Evolutionary conservation across 2,797 vertebrate genomes (phyloP).

Genomic region (Esox masquinongy): DNA sequence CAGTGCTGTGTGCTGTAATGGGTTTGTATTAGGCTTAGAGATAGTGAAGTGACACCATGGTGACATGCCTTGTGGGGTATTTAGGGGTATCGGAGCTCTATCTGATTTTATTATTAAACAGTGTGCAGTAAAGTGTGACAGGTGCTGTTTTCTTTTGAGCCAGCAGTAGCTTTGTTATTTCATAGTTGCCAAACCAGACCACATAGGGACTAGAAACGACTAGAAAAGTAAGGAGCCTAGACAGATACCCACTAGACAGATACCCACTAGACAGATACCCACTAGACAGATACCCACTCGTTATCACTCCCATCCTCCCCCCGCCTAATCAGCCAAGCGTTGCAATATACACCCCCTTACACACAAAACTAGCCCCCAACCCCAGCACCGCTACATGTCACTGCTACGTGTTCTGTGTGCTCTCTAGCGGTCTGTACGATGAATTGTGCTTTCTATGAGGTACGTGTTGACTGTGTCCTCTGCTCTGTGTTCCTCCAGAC

Average conservation of each 20-base stretch:
- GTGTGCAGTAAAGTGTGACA: too few relatives aligned
- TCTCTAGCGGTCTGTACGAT: not conserved
- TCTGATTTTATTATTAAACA: too few relatives aligned
- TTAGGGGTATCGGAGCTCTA: too few relatives aligned
- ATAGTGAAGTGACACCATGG: too few relatives aligned
- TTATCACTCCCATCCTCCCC: not conserved
- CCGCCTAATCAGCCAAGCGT: not conserved
- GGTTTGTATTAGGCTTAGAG: too few relatives aligned
- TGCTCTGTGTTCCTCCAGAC: constrained; percentile 66
- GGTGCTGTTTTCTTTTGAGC: too few relatives aligned
- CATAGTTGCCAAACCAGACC: not conserved
- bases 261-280: too few relatives aligned
- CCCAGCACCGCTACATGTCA: not conserved
- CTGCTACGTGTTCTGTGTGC: not conserved
- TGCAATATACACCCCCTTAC: too few relatives aligned
- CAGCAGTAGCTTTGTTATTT: not conserved
- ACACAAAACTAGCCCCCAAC: not conserved
- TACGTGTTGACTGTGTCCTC: not conserved
- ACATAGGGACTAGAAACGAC: too few relatives aligned
- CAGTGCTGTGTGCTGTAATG: too few relatives aligned
- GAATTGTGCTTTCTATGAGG: not conserved
- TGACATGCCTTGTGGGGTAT: too few relatives aligned
- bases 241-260: not conserved
- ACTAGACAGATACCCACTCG: not conserved
- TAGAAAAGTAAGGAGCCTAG: too few relatives aligned